A percentile compares a stretch with the other conserved stretches of the same genome.
Evolutionary conservation across 37 sponge, comb jelly and placozoan species (phyloP).

Genomic region (Oscarella lobularis): DNA sequence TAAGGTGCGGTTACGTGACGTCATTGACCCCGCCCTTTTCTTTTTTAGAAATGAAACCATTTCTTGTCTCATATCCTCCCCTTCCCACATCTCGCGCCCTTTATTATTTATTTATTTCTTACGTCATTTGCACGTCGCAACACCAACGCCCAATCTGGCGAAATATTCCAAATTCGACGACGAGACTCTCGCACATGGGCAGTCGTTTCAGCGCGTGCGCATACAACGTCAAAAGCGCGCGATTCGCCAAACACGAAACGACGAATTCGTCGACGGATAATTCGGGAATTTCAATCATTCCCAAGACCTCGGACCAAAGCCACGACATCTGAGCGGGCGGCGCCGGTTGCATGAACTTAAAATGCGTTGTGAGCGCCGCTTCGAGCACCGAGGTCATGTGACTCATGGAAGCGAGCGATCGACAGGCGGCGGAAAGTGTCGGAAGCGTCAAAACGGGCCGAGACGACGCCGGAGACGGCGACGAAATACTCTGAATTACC

Average conservation of each 20-base stretch:
- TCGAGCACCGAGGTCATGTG: neutral
- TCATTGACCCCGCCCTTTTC: too few species aligned
- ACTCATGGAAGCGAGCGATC: neutral
- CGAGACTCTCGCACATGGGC: neutral
- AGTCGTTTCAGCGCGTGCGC: neutral
- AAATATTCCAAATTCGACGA: neutral
- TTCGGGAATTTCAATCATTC: neutral
- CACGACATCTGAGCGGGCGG: neutral
- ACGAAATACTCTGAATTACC: neutral
- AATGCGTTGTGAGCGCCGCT: neutral
- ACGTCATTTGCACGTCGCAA: neutral
- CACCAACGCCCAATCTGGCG: neutral
- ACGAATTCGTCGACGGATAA: neutral
- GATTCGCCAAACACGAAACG: neutral
- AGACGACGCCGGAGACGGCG: neutral
- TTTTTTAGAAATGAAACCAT: too few species aligned
- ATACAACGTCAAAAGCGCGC: neutral
- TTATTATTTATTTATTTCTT: neutral
- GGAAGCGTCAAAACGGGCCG: neutral
- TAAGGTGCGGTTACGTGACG: too few species aligned
- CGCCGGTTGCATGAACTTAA: neutral
- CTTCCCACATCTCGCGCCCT: too few species aligned
- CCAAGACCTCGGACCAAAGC: neutral
- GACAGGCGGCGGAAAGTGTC: neutral
- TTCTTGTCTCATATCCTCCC: too few species aligned